These are phyloP conservation scores for Ameiurus melas DNA, from an alignment of 2,113 vertebrate genomes.

Conservation along the genomic window DNA sequence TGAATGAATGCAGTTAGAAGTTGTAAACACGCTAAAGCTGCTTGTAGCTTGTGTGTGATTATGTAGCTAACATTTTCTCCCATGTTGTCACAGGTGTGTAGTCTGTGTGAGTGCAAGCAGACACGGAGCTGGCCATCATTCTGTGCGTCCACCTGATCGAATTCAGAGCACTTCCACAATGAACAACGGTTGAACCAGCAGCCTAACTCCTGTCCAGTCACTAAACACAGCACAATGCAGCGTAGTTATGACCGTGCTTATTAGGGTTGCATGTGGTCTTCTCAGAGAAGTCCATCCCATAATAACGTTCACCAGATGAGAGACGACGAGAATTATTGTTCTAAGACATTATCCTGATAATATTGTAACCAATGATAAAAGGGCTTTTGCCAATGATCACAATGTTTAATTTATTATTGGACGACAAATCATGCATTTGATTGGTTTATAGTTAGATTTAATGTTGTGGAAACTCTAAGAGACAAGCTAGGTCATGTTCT, in stretches of 20 bases:
- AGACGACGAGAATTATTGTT: not conserved
- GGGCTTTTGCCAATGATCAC: not conserved
- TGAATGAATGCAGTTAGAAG: not conserved
- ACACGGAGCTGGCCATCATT: not conserved
- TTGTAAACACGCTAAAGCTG: not conserved
- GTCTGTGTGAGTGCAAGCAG: not conserved
- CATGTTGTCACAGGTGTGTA: not conserved
- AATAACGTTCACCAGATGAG: not conserved
- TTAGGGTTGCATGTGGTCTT: not conserved
- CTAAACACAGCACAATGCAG: not conserved
- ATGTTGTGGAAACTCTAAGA: not conserved
- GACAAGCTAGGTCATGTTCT: not conserved
- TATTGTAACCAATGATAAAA: not conserved
- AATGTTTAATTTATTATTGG: not conserved
- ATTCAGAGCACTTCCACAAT: not conserved
- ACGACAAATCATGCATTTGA: not conserved
- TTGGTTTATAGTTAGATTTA: not conserved
- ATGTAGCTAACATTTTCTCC: not conserved
- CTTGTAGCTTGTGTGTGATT: not conserved
- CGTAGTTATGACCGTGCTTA: not conserved
- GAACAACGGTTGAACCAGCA: not conserved
- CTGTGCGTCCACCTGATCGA: too few species aligned
- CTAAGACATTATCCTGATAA: not conserved
- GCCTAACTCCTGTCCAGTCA: not conserved
- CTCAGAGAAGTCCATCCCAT: too few species aligned